Evolutionary conservation across 2,797 vertebrate genomes (phyloP), one percentile per base, ranked within the genome.

Genomic region (Oreochromis mossambicus): DNA sequence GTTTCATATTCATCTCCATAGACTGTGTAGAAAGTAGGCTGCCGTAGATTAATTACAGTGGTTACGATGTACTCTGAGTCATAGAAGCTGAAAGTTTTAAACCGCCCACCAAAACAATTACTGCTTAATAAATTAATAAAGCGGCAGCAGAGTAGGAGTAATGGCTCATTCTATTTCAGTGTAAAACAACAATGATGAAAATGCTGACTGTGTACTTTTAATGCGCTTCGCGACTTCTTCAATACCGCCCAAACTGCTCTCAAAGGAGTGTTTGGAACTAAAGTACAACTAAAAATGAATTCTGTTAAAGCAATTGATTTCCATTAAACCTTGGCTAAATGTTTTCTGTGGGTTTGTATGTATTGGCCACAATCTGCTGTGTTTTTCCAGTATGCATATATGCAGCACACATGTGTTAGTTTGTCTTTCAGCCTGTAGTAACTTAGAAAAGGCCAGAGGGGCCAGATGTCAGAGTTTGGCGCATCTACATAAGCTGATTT

Each of bases 401-500:
- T 81, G 80, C 77, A 34, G 24, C 75, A 52, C 58, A 79, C 56
- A 50, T 41, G 48, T 88, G 75, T 83, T 8, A 13, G 41, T 75
- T 77, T 77, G 26, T 82, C 43, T 87, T 70, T 81, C 12, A 13
- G 80, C 32, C 58, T 79, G 7, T 15, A 48, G 38, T 41, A 78
- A 78, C 41, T 61, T 41, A 87, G 13, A 36, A 78, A 29, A 77
- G 76, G 66, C 55, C 73, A 73, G 32, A 84, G 77, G 34, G 43
- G 73, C 81, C 88, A 87, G 86, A 89, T 93, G 90, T 92, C 85
- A 75, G 41, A 78, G 75, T 91, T 85, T 92, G 82, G 77, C 91
- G 68, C 70, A 77, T 78, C 87, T 70, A 83, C 84, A 56, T 87
- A 90, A 90, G 92, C 86, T 86, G 88, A 87, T 90, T 89, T 92